Conservation (phyloP, 1,140 invertebrate genomes). For the Lineus longissimus region DNA sequence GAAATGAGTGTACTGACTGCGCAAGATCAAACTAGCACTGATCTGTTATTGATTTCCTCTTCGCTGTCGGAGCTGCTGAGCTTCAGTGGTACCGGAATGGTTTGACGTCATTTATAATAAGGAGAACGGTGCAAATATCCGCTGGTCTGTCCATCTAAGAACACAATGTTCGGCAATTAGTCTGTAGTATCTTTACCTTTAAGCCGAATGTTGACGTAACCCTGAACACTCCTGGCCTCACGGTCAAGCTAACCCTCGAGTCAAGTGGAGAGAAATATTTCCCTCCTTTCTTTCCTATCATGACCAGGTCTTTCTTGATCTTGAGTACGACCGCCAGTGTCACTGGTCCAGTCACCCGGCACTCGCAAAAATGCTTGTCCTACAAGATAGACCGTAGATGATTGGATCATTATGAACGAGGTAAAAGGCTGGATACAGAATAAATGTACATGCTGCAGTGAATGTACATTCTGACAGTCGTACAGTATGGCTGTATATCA, state of each 20-base stretch:
- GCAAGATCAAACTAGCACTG: too few species aligned
- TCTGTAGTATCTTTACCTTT: constrained; percentile 19
- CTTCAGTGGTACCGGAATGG: too few species aligned
- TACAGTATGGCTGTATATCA: neutral
- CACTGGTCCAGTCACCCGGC: constrained; percentile 17
- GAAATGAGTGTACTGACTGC: too few species aligned
- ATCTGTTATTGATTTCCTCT: too few species aligned
- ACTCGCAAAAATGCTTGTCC: constrained; percentile 36
- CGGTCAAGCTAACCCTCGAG: constrained; percentile 26
- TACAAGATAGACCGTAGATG: constrained; percentile 11
- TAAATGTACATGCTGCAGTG: too few species aligned
- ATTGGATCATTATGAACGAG: too few species aligned
- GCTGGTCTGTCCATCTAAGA: too few species aligned
- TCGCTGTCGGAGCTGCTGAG: too few species aligned
- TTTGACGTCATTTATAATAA: too few species aligned
- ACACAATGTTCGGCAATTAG: too few species aligned
- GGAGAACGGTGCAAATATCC: too few species aligned
- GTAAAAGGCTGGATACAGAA: too few species aligned
- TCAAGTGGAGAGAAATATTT: constrained; percentile 34
- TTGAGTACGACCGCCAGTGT: constrained; percentile 29
- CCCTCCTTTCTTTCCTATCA: constrained; percentile 26
- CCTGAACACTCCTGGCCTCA: constrained; percentile 24
- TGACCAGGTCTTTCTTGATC: constrained; percentile 27
- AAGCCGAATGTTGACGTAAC: constrained; percentile 23
- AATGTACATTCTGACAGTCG: neutral